phyloP scores from a whole-genome alignment of 2,797 vertebrate genomes.

The Chromis chromis region DNA sequence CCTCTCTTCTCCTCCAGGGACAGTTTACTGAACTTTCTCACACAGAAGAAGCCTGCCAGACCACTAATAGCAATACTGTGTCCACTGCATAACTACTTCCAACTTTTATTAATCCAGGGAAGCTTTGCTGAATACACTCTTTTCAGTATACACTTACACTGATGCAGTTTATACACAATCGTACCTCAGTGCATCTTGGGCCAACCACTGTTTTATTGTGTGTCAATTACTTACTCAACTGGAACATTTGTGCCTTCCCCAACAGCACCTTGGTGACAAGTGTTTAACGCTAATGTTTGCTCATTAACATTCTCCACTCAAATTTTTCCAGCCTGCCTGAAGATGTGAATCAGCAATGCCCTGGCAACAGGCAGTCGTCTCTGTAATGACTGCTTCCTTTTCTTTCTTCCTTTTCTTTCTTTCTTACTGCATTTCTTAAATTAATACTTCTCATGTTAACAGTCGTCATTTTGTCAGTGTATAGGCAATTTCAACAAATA shows the following conservation, averaged over 20 bases:
- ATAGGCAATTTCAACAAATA: no score
- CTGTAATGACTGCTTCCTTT: constrained; percentile 25
- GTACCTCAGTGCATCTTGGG: constrained; percentile 15
- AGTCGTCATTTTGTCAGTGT: no score
- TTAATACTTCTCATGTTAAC: not conserved
- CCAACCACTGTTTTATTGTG: constrained; percentile 2
- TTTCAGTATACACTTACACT: constrained; percentile 27
- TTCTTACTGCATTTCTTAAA: constrained; percentile 5
- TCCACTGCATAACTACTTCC: not conserved
- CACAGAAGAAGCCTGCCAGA: not conserved
- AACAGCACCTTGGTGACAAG: constrained; percentile 25
- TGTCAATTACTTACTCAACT: constrained; percentile 27
- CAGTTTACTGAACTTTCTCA: constrained; percentile 10
- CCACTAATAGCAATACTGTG: constrained; percentile 11
- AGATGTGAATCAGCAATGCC: constrained; percentile 43
- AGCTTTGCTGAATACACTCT: constrained; percentile 28
- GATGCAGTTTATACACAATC: constrained; percentile 15
- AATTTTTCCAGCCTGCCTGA: constrained; percentile 26
- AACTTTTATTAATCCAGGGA: constrained; percentile 27
- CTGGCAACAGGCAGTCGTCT: constrained; percentile 12
- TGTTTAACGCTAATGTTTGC: constrained; percentile 41
- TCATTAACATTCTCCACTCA: constrained; percentile 40
- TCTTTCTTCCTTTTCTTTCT: not conserved
- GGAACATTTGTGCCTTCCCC: constrained; percentile 35
- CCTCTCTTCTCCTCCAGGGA: not conserved